phyloP scores from a whole-genome alignment of 2,888 invertebrate species.

The Junonia oenone region DNA sequence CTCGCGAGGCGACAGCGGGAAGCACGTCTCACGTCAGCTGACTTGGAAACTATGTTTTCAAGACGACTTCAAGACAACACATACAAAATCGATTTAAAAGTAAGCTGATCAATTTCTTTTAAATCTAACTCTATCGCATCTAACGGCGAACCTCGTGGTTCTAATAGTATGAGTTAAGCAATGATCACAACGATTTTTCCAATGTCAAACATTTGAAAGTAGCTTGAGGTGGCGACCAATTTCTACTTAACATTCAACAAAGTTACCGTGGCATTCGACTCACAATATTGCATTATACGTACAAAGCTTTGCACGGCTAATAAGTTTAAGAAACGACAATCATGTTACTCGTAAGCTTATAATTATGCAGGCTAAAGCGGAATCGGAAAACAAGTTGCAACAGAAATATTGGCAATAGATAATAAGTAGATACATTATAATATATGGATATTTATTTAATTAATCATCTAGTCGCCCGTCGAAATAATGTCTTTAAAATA shows the following conservation, averaged over 20 bases:
- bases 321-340: constrained; percentile 24
- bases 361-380: constrained; percentile 22
- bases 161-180: too few species aligned
- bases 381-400: constrained; percentile 19
- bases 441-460: constrained; percentile 6
- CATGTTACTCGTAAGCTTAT: constrained; percentile 20
- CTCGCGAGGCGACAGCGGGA: constrained; percentile 63
- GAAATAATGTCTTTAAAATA: neutral
- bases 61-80: constrained; percentile 61
- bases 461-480: neutral
- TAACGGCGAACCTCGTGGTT: too few species aligned
- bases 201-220: constrained; percentile 1
- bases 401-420: constrained; percentile 20
- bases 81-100: constrained; percentile 63
- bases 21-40: constrained; percentile 52
- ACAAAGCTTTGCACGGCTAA: constrained; percentile 25
- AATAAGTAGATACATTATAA: neutral
- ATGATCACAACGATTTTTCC: neutral
- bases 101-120: constrained; percentile 27
- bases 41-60: constrained; percentile 57
- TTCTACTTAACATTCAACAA: constrained; percentile 17
- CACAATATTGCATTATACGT: constrained; percentile 20
- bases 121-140: too few species aligned
- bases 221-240: neutral
- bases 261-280: constrained; percentile 14